Evolutionary conservation across 2,797 vertebrate genomes (phyloP).

Genomic region (Pseudomugil tenellus): DNA sequence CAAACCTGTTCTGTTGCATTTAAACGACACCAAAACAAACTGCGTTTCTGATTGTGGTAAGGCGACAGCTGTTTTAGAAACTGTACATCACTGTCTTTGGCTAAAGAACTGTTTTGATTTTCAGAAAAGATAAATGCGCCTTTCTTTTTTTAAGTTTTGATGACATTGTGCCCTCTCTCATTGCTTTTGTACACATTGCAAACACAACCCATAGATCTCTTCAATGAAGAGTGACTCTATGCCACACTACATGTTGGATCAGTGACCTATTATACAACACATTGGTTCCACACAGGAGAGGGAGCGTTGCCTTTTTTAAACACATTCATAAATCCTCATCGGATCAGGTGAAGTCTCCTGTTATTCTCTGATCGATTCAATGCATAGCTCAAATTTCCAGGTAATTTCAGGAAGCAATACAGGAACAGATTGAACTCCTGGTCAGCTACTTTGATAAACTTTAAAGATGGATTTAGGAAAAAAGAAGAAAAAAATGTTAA

Average conservation of each 20-base stretch:
- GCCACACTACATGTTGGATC: constrained; percentile 63
- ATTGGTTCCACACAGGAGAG: constrained; percentile 57
- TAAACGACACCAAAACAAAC: constrained; percentile 79
- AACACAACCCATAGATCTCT: constrained; percentile 73
- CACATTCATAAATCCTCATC: constrained; percentile 45
- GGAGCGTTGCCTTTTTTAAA: constrained; percentile 61
- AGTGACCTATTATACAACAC: constrained; percentile 57
- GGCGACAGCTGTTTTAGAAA: constrained; percentile 70
- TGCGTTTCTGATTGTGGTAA: constrained; percentile 67
- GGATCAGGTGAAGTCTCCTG: constrained; percentile 46
- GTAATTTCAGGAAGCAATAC: constrained; percentile 86
- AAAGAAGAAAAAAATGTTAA: constrained; percentile 32
- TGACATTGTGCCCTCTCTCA: constrained; percentile 70
- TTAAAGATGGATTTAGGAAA: constrained; percentile 47
- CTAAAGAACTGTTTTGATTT: constrained; percentile 87
- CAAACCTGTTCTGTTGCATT: constrained; percentile 70
- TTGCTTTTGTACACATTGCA: constrained; percentile 77
- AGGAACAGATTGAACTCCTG: constrained; percentile 65
- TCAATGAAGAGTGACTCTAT: constrained; percentile 77
- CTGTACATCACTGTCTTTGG: constrained; percentile 81
- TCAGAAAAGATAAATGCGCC: constrained; percentile 70
- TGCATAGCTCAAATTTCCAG: constrained; percentile 72
- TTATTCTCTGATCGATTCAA: constrained; percentile 58
- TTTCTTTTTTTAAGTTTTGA: constrained; percentile 61
- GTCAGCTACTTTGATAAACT: constrained; percentile 56